Conservation (phyloP, 2,888 invertebrate species). For the Lacanobia wlatinum region DNA sequence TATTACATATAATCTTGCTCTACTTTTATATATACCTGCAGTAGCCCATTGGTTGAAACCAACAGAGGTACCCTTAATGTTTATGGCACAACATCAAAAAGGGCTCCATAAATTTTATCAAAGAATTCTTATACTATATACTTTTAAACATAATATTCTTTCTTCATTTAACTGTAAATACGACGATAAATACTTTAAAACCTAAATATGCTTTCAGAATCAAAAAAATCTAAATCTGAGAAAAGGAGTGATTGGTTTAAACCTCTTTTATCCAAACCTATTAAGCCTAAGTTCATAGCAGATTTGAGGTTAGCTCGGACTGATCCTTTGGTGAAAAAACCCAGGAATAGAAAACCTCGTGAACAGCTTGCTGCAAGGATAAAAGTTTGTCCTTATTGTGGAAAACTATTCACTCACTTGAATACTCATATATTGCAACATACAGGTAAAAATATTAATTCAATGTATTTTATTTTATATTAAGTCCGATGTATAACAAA, state of each 20-base stretch:
- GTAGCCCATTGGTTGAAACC: no score
- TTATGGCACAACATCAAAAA: no score
- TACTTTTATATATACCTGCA: no score
- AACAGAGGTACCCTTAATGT: no score
- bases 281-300: constrained; percentile 75
- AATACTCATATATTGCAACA: constrained; percentile 75
- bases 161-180: background rate
- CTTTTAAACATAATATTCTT: background rate
- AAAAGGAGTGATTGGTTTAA: constrained; percentile 13
- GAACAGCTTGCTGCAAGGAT: constrained; percentile 28
- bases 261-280: constrained; percentile 49
- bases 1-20: no score
- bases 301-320: constrained; percentile 69
- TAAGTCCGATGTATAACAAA: no score
- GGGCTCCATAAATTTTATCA: no score
- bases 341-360: constrained; percentile 13
- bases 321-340: constrained; percentile 12
- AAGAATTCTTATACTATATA: background rate
- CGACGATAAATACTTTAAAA: background rate
- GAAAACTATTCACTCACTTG: constrained; percentile 71
- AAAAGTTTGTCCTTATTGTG: constrained; percentile 79
- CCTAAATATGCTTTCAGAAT: constrained; percentile 34
- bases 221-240: background rate
- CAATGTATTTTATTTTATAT: background rate
- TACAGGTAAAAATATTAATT: constrained; percentile 66